Evolutionary conservation across 2,113 vertebrate species (phyloP).

Genomic region (Butorides virescens): DNA sequence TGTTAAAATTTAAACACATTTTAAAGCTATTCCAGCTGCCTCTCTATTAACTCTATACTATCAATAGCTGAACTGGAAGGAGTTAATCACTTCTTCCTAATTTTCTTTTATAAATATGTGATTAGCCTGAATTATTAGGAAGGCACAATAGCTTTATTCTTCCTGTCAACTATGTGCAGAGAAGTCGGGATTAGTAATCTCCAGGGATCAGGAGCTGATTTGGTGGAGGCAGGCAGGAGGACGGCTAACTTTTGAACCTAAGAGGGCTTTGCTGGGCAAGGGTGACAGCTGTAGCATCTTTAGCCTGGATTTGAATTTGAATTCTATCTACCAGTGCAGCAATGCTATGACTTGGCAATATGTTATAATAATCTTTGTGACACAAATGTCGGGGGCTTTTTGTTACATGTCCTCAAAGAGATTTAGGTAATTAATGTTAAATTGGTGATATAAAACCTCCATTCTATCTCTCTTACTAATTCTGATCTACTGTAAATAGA

Average conservation of each 20-base stretch:
- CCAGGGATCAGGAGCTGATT: conserved; percentile 77
- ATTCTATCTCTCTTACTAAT: conserved; percentile 75
- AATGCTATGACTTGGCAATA: conserved; percentile 83
- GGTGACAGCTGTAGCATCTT: conserved; percentile 86
- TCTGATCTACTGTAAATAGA: conserved; percentile 78
- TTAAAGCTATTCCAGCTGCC: conserved; percentile 3
- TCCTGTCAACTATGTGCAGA: conserved; percentile 80
- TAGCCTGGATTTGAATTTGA: conserved; percentile 89
- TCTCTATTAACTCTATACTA: conserved; percentile 5
- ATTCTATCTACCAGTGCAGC: conserved; percentile 84
- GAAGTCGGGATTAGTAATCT: conserved; percentile 82
- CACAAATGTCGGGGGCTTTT: conserved; percentile 85
- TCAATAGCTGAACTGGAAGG: conserved; percentile 1
- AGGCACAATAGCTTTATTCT: conserved; percentile 82
- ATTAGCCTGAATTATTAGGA: conserved; percentile 81
- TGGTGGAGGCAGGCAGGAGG: conserved; percentile 81
- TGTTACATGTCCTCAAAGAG: conserved; percentile 83
- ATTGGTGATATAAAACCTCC: conserved; percentile 82
- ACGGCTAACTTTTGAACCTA: conserved; percentile 90
- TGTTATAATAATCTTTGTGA: conserved; percentile 85
- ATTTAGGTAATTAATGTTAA: conserved; percentile 89
- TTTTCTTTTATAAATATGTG: conserved; percentile 59
- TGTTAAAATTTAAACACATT: conserved; percentile 50
- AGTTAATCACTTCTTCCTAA: conserved; percentile 28
- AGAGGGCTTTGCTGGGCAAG: conserved; percentile 84